Base-by-base conservation (phyloP, 2,797 vertebrate species). In the Acipenser transmontanus region DNA sequence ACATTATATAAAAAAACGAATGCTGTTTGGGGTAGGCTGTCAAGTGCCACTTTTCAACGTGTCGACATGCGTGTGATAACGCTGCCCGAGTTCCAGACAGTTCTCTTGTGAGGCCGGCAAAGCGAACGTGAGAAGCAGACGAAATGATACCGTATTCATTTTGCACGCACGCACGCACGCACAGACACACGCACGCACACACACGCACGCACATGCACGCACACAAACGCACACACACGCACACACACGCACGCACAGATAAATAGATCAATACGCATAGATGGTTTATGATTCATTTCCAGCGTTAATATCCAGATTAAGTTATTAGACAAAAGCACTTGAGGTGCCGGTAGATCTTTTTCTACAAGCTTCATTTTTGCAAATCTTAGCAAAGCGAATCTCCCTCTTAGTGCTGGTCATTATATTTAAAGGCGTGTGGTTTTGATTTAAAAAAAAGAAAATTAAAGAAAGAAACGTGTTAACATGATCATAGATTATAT, bases 61-160 rank as follows among this genome's bases (percentile, higher is more conserved):
- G 51, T 1, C 12, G 2, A 12, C 12, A 12, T 8, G 51, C 8
- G 51, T 8, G 51, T 8, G 51, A 12, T 12, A 8, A 1, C 74
- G 74, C 81, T 83, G 76, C 71, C 69, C 84, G 85, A 85, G 85
- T 83, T 82, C 80, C 82, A 82, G 82, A 4, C 34, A 34, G 34
- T 5, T 34, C 2, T 34, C 52, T 9, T 9, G 52, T 85, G 82
- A 75, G 75, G 77, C 64, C 64, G 34, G 12, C 68, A 60, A 51
- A 47, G 34, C 7, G 10, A 34, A 50, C 9, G 4, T 50, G 34
- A 51, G 66, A 72, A 61, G 74, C 67, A 74, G 71, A 64, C 59
- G 61, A 79, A 79, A 69, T 49, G 73, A 79, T 74, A 77, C 71
- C 78, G 73, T 79, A 71, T 75, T 69, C 72, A 61, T 34, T 74